Conservation (phyloP, 2,797 vertebrate species). For the Melanotaenia maccullochi region DNA sequence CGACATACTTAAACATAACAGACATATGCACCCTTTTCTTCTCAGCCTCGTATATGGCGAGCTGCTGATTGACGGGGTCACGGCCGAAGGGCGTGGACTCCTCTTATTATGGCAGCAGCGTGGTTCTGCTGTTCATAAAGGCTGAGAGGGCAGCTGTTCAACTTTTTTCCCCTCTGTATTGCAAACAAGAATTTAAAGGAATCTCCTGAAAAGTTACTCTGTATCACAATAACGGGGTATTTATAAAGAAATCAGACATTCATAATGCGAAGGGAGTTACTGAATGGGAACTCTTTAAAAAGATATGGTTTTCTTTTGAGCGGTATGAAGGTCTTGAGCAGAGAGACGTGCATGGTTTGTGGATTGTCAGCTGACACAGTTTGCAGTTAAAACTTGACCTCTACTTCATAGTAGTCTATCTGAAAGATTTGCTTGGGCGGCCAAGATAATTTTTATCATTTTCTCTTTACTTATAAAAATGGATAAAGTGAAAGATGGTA, state of each 20-base stretch:
- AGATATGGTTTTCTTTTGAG: conserved; percentile 22
- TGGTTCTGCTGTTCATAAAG: not conserved
- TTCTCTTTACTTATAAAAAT: not conserved
- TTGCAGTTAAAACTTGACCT: conserved; percentile 1
- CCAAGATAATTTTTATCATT: not conserved
- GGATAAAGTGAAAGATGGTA: not conserved
- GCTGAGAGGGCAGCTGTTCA: conserved; percentile 14
- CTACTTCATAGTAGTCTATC: conserved; percentile 3
- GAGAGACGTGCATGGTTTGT: conserved; percentile 5
- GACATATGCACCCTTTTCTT: not conserved
- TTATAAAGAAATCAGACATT: conserved; percentile 27
- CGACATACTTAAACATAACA: conserved; percentile 13
- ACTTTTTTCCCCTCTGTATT: conserved; percentile 5
- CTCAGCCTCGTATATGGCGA: not conserved
- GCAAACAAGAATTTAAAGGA: conserved; percentile 10
- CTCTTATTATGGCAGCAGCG: conserved; percentile 34
- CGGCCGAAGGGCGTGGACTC: conserved; percentile 7
- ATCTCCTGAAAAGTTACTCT: conserved; percentile 17
- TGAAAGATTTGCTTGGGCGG: not conserved
- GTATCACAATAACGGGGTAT: not conserved
- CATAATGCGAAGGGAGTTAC: conserved; percentile 11
- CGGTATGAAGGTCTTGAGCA: conserved; percentile 38
- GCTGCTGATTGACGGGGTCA: conserved; percentile 34
- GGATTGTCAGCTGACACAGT: not conserved
- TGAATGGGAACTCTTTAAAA: conserved; percentile 31